Conservation (phyloP, 2,797 vertebrate species). For the Poliocrania exsul region DNA sequence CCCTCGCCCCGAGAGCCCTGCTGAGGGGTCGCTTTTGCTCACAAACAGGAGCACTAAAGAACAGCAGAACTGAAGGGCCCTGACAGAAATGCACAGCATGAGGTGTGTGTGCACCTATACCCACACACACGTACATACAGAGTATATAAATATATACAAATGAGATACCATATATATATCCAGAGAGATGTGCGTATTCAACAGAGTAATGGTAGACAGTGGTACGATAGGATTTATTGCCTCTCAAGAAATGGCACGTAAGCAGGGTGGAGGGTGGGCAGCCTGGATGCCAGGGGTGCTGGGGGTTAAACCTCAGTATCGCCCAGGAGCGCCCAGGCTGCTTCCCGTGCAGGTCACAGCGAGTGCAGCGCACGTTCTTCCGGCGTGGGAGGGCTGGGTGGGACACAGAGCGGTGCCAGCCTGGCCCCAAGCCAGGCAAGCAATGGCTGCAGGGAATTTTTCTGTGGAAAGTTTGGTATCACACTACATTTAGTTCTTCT, state of each 20-base stretch:
- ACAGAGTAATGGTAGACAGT: constrained; percentile 75
- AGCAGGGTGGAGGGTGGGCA: constrained; percentile 54
- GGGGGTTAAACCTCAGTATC: constrained; percentile 48
- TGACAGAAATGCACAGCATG: constrained; percentile 75
- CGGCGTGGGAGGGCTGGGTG: not conserved
- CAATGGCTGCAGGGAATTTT: not conserved
- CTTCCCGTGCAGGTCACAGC: not conserved
- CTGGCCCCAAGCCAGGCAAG: constrained; percentile 1
- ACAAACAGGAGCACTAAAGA: not conserved
- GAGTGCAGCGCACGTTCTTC: not conserved
- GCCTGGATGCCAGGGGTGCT: constrained; percentile 22
- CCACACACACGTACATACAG: constrained; percentile 65
- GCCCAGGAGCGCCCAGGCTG: constrained; percentile 42
- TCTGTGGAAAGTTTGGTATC: not conserved
- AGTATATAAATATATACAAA: constrained; percentile 78
- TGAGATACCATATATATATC: constrained; percentile 67
- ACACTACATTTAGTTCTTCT: not conserved
- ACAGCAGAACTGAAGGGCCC: constrained; percentile 67
- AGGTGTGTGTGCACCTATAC: constrained; percentile 31
- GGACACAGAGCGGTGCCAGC: not conserved
- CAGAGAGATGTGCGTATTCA: constrained; percentile 78
- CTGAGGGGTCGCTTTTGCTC: not conserved
- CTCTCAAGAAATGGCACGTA: constrained; percentile 78
- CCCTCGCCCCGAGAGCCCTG: constrained; percentile 44
- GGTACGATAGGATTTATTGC: constrained; percentile 80